Conservation (phyloP, 2,888 invertebrate genomes). For the Lycophotia porphyrea region DNA sequence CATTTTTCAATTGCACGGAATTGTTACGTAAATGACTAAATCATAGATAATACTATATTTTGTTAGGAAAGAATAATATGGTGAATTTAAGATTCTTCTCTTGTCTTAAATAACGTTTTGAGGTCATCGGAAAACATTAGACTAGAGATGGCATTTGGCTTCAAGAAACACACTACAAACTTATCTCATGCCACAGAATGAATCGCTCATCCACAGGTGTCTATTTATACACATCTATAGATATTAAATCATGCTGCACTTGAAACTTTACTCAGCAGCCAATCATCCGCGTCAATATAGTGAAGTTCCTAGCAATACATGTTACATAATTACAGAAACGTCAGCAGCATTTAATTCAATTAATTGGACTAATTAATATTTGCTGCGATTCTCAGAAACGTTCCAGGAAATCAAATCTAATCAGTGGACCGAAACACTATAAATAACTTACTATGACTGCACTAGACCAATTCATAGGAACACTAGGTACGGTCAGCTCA, state of each 20-base stretch:
- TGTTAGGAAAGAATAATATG: neutral
- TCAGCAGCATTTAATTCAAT: neutral
- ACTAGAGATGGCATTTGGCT: too few species aligned
- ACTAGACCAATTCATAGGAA: constrained; percentile 17
- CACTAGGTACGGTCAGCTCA: neutral
- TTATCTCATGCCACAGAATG: too few species aligned
- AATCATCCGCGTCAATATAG: neutral
- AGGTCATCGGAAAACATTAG: too few species aligned
- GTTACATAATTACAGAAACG: neutral
- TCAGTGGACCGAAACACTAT: neutral
- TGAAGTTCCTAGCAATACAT: neutral
- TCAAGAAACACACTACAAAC: too few species aligned
- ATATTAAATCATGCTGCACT: too few species aligned
- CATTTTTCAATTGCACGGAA: too few species aligned
- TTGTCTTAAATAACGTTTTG: too few species aligned
- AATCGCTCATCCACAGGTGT: too few species aligned
- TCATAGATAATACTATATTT: neutral
- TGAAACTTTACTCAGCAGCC: too few species aligned
- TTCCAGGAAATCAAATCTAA: neutral
- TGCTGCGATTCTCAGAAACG: neutral
- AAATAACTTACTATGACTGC: constrained; percentile 17
- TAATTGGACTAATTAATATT: neutral
- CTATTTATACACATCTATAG: too few species aligned
- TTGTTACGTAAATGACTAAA: constrained; percentile 13
- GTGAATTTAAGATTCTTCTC: neutral